Conservation (phyloP, 2,797 vertebrate genomes). For the Bucorvus abyssinicus region DNA sequence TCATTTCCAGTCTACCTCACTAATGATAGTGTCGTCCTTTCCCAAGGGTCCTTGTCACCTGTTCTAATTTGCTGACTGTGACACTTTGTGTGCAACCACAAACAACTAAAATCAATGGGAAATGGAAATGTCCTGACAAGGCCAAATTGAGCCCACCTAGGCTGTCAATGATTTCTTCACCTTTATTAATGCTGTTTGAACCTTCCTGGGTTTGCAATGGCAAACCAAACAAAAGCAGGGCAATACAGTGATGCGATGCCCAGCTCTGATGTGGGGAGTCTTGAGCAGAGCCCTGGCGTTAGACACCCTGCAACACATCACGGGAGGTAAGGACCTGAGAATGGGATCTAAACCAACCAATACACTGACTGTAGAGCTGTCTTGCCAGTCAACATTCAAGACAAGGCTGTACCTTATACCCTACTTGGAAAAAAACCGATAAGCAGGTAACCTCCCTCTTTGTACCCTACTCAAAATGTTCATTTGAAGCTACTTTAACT, state of each 20-base stretch:
- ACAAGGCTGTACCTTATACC: not conserved
- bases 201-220: not conserved
- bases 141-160: constrained; percentile 14
- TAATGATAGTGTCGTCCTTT: not conserved
- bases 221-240: not conserved
- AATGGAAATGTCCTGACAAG: constrained; percentile 44
- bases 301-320: not conserved
- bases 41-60: constrained; percentile 12
- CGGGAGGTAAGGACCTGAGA: not conserved
- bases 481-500: not conserved
- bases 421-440: not conserved
- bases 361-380: not conserved
- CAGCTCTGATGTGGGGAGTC: not conserved
- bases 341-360: not conserved
- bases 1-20: not conserved
- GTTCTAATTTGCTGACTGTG: constrained; percentile 10
- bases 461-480: not conserved
- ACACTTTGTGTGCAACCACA: not conserved
- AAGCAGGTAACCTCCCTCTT: not conserved
- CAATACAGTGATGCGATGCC: not conserved
- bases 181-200: not conserved
- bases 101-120: constrained; percentile 28
- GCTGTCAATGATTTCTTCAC: not conserved
- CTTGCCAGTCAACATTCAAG: not conserved
- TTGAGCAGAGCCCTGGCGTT: not conserved